These are phyloP conservation scores for Ictalurus punctatus DNA, from an alignment of 2,113 vertebrate species.

Conservation along the genomic window DNA sequence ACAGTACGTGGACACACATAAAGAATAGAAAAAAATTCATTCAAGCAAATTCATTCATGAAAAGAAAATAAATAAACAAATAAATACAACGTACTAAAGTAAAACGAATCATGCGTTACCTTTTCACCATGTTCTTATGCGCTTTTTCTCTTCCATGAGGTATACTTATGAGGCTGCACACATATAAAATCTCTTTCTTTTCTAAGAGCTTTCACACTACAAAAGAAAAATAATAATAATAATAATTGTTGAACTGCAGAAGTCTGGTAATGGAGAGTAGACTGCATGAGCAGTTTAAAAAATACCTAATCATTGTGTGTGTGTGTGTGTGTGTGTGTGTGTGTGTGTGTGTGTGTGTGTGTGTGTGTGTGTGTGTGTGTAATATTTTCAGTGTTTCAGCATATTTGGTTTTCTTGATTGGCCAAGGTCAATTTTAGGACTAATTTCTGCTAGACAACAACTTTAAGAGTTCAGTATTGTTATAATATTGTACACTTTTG, in stretches of 20 bases:
- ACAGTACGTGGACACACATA: neutral
- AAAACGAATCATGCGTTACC: neutral
- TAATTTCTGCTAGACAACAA: neutral
- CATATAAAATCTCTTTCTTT: neutral
- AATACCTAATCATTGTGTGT: neutral
- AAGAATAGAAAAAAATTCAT: neutral
- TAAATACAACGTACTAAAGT: neutral
- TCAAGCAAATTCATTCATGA: neutral
- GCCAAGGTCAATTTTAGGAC: neutral
- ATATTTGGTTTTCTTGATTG: neutral
- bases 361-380: neutral
- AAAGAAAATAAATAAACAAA: neutral
- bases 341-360: neutral
- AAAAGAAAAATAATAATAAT: no score
- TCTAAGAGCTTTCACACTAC: neutral
- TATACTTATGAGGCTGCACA: neutral
- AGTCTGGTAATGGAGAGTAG: neutral
- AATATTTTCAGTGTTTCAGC: neutral
- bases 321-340: neutral
- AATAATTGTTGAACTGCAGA: neutral
- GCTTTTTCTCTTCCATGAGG: neutral
- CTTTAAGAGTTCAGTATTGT: neutral
- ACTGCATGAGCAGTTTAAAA: neutral
- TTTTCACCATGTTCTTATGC: neutral
- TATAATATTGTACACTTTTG: neutral